Evolutionary conservation across 2,113 vertebrate genomes (phyloP).

Genomic region (Haemorhous mexicanus): DNA sequence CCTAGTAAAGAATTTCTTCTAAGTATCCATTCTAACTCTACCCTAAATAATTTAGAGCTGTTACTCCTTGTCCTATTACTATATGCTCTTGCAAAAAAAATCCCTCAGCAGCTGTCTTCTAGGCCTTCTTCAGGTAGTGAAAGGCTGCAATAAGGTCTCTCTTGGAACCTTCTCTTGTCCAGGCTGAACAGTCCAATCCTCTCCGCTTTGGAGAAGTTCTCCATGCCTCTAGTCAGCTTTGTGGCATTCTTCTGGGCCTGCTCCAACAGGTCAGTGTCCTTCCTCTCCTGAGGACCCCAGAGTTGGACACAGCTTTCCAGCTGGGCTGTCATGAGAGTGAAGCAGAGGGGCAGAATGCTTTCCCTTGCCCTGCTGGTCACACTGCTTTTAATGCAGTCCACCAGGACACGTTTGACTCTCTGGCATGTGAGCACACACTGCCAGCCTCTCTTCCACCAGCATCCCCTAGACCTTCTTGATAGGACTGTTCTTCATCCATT

Average conservation of each 20-base stretch:
- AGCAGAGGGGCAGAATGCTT: neutral
- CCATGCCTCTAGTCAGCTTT: neutral
- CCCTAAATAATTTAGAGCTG: neutral
- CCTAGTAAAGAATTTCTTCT: neutral
- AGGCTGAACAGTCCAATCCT: neutral
- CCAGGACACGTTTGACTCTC: fast-evolving
- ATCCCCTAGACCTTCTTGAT: neutral
- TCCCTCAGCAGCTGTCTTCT: neutral
- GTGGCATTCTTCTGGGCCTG: neutral
- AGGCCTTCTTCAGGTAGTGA: neutral
- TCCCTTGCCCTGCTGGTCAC: fast-evolving
- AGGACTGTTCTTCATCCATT: neutral
- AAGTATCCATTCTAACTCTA: neutral
- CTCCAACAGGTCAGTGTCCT: neutral
- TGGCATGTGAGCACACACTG: neutral
- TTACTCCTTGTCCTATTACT: neutral
- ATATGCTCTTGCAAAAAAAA: neutral
- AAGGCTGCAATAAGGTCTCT: neutral
- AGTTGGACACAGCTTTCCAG: neutral
- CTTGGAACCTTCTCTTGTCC: neutral
- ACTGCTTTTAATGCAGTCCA: neutral
- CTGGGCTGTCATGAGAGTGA: neutral
- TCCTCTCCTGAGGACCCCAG: neutral
- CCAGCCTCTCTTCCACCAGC: neutral
- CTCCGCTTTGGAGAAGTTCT: neutral